Conservation (phyloP, 2,797 vertebrate species). For the Gambelia wislizenii region DNA sequence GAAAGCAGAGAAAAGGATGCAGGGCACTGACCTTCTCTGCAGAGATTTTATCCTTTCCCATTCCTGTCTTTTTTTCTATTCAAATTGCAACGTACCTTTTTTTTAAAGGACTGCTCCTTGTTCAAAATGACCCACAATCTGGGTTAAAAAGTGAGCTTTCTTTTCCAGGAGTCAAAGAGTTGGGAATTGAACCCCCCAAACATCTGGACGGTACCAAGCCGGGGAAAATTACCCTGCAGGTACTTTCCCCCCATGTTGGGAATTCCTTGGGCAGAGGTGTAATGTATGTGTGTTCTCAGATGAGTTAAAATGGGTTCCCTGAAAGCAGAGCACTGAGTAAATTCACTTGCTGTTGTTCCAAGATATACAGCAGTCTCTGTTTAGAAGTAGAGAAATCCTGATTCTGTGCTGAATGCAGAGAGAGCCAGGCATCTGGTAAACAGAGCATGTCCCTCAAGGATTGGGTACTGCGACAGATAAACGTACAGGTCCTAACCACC, state of each 20-base stretch:
- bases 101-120: not conserved
- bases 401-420: not conserved
- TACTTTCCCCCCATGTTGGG: not conserved
- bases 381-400: not conserved
- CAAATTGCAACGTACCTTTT: not conserved
- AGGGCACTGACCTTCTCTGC: not conserved
- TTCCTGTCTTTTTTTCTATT: not conserved
- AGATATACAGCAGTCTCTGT: not conserved
- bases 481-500: constrained; percentile 60
- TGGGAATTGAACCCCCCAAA: too few species aligned
- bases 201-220: too few species aligned
- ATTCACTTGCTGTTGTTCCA: not conserved
- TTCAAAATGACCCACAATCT: not conserved
- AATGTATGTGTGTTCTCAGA: not conserved
- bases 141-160: not conserved
- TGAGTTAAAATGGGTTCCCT: not conserved
- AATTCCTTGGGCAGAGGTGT: not conserved
- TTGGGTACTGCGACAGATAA: constrained; percentile 5
- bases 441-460: too few species aligned
- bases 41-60: not conserved
- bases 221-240: too few species aligned
- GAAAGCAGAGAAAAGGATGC: not conserved
- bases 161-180: not conserved
- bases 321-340: not conserved
- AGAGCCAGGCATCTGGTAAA: not conserved